Conservation (phyloP, 2,113 vertebrate genomes). For the Calidris pugnax region DNA sequence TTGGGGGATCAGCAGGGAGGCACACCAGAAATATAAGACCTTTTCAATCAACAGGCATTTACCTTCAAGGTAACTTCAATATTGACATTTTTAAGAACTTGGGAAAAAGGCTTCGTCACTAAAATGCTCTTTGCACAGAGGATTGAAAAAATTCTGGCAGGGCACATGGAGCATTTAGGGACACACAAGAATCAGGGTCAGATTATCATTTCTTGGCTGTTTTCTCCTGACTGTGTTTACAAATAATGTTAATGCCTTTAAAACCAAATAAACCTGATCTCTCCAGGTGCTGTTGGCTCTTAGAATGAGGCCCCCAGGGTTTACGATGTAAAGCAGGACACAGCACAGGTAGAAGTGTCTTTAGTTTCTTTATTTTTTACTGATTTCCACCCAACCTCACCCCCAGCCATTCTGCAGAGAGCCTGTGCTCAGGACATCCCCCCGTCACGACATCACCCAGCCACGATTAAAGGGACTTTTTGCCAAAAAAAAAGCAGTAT, state of each 20-base stretch:
- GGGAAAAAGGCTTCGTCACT: not conserved
- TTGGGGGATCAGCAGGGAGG: accelerated
- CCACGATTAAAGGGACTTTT: accelerated
- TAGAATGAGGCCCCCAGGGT: not conserved
- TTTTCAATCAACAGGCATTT: not conserved
- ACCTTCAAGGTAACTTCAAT: not conserved
- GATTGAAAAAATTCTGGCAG: not conserved
- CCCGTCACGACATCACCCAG: not conserved
- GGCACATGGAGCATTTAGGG: not conserved
- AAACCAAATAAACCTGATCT: not conserved
- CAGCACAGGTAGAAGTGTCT: too few species aligned
- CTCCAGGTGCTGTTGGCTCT: accelerated
- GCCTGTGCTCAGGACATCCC: not conserved
- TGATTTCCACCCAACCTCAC: too few species aligned
- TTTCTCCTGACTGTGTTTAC: not conserved
- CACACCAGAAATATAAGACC: not conserved
- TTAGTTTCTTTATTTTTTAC: too few species aligned
- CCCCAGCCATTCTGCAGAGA: not conserved
- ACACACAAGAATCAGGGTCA: not conserved
- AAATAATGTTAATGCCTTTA: not conserved
- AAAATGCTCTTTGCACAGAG: not conserved
- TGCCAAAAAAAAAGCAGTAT: accelerated
- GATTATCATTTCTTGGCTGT: not conserved
- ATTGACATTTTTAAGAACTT: not conserved
- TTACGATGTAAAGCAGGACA: too few species aligned